These are phyloP conservation scores for Xenus cinereus DNA, from an alignment of 2,113 vertebrate species.

Conservation along the genomic window DNA sequence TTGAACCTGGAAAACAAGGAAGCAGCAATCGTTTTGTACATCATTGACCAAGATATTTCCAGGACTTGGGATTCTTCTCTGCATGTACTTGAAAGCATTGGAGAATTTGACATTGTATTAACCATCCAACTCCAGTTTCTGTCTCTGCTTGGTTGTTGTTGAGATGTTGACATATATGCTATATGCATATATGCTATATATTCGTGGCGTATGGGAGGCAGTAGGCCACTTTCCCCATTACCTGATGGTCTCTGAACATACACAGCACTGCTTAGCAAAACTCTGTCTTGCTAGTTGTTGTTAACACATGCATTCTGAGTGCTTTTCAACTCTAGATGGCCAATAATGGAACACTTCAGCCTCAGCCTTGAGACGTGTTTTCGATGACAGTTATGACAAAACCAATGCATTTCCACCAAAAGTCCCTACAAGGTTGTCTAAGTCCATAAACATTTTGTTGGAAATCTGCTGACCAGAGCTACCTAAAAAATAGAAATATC, in stretches of 20 bases:
- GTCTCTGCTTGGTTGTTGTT: neutral
- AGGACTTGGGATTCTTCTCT: neutral
- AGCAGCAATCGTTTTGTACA: rapidly evolving
- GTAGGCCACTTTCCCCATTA: neutral
- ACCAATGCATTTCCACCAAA: neutral
- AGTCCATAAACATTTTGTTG: neutral
- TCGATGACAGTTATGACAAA: neutral
- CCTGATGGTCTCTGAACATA: neutral
- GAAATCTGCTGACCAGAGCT: neutral
- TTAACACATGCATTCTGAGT: neutral
- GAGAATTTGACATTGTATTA: neutral
- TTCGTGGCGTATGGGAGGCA: rapidly evolving
- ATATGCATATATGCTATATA: no score
- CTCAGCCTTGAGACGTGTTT: neutral
- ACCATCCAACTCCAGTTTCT: neutral
- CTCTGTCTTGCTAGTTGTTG: neutral
- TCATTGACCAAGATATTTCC: neutral
- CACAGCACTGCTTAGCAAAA: neutral
- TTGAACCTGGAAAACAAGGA: no score
- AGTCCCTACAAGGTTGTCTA: neutral
- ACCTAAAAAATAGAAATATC: neutral
- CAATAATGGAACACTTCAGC: neutral
- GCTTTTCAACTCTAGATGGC: neutral
- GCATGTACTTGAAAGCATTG: neutral
- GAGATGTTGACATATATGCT: neutral